A percentile compares a stretch with the other conserved stretches of the same genome.
phyloP scores from a whole-genome alignment of 2,888 invertebrate genomes.

The Orthosia incerta region DNA sequence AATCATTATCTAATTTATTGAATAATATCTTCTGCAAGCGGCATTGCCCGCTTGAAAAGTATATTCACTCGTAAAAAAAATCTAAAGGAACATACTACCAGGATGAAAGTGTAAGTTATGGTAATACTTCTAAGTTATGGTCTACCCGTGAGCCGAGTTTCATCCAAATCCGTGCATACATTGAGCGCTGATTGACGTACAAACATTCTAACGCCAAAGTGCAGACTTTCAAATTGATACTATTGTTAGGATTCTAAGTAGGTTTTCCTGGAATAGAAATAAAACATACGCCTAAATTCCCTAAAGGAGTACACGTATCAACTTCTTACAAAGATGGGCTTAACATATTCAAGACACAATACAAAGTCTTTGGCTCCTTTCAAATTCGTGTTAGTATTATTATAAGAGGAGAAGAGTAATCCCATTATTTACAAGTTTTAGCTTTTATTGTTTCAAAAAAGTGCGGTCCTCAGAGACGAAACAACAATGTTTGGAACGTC shows the following conservation, averaged over 20 bases:
- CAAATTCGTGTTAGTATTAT: conserved; percentile 9
- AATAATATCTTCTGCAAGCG: not conserved
- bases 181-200: not conserved
- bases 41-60: not conserved
- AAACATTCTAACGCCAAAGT: not conserved
- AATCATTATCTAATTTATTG: too few species aligned
- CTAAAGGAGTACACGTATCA: not conserved
- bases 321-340: not conserved
- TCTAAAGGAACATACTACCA: too few species aligned
- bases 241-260: not conserved
- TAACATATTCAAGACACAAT: not conserved
- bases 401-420: conserved; percentile 42
- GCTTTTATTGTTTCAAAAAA: conserved; percentile 62
- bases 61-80: not conserved
- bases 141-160: not conserved
- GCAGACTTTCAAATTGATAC: not conserved
- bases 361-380: conserved; percentile 7
- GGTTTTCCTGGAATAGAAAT: not conserved
- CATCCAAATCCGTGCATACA: not conserved
- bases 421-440: conserved; percentile 62
- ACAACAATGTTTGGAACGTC: conserved; percentile 64
- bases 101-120: too few species aligned
- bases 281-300: not conserved
- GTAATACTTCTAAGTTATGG: not conserved
- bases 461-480: conserved; percentile 54